These are phyloP conservation scores for Brachionichthys hirsutus DNA, from an alignment of 2,113 vertebrate genomes.

Conservation along the genomic window DNA sequence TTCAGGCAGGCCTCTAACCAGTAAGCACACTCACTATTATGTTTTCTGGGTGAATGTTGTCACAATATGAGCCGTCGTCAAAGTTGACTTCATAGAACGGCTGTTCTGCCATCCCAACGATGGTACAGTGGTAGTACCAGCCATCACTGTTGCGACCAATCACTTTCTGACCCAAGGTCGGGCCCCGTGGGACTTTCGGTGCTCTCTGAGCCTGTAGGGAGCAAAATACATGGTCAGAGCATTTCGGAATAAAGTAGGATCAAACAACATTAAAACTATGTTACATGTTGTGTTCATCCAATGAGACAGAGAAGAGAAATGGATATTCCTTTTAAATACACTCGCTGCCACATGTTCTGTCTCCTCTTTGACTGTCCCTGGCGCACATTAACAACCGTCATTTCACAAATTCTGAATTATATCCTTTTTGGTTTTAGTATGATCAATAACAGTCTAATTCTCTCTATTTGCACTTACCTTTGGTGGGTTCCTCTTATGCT, in stretches of 20 bases:
- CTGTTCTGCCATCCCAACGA: slow-evolving; percentile 88
- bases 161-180: slow-evolving; percentile 85
- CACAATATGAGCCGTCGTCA: slow-evolving; percentile 93
- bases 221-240: neutral
- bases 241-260: neutral
- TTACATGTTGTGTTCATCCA: too few relatives aligned
- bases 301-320: neutral
- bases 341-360: too few relatives aligned
- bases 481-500: slow-evolving; percentile 77
- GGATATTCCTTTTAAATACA: neutral
- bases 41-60: slow-evolving; percentile 94
- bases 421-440: too few relatives aligned
- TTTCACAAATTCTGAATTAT: too few relatives aligned
- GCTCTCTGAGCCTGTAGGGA: slow-evolving; percentile 31
- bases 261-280: neutral
- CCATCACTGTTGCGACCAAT: slow-evolving; percentile 88
- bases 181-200: slow-evolving; percentile 67
- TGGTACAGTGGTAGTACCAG: slow-evolving; percentile 88
- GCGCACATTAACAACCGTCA: too few relatives aligned
- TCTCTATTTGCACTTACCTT: slow-evolving; percentile 65
- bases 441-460: neutral
- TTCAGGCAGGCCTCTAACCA: neutral
- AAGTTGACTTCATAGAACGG: slow-evolving; percentile 96
- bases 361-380: too few relatives aligned
- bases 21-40: slow-evolving; percentile 80